These are phyloP conservation scores for Caradrina kadenii DNA, from an alignment of 2,888 invertebrate genomes.

Conservation along the genomic window DNA sequence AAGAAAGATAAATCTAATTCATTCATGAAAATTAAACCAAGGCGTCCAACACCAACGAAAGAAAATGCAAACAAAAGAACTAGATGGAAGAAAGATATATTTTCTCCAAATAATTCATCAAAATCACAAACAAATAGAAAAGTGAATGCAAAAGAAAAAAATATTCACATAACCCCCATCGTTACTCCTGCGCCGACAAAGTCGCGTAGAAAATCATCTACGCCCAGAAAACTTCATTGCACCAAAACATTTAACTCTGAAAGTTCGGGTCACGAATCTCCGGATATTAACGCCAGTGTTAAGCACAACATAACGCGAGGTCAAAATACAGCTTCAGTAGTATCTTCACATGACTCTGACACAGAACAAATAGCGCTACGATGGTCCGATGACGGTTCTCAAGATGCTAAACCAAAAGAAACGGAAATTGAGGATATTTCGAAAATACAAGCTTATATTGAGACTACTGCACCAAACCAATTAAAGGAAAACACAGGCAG, in stretches of 20 bases:
- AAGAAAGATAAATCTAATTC: conserved; percentile 77
- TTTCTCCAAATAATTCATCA: conserved; percentile 55
- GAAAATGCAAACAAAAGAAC: conserved; percentile 66
- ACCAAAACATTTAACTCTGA: conserved; percentile 80
- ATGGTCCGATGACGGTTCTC: conserved; percentile 86
- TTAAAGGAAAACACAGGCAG: conserved; percentile 65
- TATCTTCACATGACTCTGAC: conserved; percentile 76
- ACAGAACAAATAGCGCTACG: conserved; percentile 78
- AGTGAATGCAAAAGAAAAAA: conserved; percentile 72
- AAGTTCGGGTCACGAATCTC: conserved; percentile 75
- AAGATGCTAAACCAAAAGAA: conserved; percentile 75
- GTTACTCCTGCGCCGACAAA: conserved; percentile 76
- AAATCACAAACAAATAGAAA: conserved; percentile 65
- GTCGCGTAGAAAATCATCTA: conserved; percentile 88
- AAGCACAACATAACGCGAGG: conserved; percentile 60
- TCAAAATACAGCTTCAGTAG: conserved; percentile 48
- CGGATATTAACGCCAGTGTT: conserved; percentile 65
- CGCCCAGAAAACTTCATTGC: conserved; percentile 85
- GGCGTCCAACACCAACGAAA: conserved; percentile 80
- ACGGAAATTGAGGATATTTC: conserved; percentile 81
- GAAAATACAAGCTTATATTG: conserved; percentile 84
- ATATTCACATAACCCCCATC: conserved; percentile 54
- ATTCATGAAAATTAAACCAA: conserved; percentile 84
- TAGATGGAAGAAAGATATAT: conserved; percentile 67
- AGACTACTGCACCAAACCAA: conserved; percentile 62